Conservation (phyloP, 2,888 invertebrate species). For the Nephrotoma appendiculata region DNA sequence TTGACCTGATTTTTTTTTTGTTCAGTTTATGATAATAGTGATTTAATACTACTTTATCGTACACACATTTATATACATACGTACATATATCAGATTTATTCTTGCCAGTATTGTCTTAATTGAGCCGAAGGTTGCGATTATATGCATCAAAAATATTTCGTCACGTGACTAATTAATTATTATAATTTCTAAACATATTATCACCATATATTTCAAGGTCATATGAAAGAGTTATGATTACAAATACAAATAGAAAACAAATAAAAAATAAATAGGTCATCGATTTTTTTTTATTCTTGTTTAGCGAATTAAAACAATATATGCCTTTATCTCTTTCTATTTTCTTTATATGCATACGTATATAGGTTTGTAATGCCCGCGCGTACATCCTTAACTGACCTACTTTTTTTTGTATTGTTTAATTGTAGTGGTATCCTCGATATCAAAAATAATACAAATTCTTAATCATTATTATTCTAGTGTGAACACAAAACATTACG, state of each 20-base stretch:
- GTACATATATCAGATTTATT: not conserved
- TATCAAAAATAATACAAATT: not conserved
- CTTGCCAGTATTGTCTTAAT: not conserved
- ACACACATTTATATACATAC: not conserved
- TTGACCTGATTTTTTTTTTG: slow-evolving; percentile 1
- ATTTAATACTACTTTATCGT: not conserved
- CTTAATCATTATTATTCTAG: not conserved
- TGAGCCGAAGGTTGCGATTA: not conserved
- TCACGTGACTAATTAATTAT: not conserved
- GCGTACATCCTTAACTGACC: not conserved
- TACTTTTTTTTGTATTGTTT: not conserved
- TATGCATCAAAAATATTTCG: not conserved
- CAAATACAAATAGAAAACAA: not conserved
- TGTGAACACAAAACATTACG: not conserved
- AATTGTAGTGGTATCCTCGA: not conserved
- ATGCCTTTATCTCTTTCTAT: not conserved
- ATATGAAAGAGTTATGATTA: not conserved
- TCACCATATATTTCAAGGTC: not conserved
- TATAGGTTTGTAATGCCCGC: not conserved
- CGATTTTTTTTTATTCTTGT: not conserved
- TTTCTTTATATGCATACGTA: not conserved
- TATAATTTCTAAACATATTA: not conserved
- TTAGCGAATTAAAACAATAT: not conserved
- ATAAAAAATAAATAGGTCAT: slow-evolving; percentile 1
- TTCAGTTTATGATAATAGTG: not conserved